phyloP scores from a whole-genome alignment of 2,797 vertebrate species.

The Garrulus glandarius region DNA sequence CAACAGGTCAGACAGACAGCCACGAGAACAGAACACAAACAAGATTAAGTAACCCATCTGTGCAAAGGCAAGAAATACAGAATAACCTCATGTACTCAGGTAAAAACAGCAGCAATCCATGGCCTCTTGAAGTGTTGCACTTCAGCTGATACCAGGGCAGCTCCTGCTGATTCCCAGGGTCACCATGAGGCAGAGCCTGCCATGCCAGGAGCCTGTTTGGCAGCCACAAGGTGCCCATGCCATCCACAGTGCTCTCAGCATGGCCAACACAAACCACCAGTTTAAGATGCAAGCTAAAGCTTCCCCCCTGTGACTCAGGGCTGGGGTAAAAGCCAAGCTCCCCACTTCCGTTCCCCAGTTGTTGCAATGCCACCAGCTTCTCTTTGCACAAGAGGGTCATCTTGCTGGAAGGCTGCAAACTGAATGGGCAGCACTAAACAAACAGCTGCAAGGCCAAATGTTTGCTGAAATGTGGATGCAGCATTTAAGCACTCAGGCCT shows the following conservation, averaged over 20 bases:
- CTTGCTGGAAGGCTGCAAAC: neutral
- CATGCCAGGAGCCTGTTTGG: neutral
- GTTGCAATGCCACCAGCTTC: neutral
- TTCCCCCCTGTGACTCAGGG: neutral
- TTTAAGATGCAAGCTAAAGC: neutral
- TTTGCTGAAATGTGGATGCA: neutral
- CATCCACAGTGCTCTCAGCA: neutral
- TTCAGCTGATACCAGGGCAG: neutral
- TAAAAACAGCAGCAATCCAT: neutral
- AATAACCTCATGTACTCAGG: neutral
- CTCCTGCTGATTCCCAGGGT: neutral
- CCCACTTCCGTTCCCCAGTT: neutral
- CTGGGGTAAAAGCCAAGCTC: neutral
- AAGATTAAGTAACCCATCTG: neutral
- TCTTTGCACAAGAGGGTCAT: neutral
- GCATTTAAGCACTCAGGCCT: neutral
- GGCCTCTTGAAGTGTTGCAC: neutral
- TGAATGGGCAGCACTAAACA: neutral
- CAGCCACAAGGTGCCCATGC: neutral
- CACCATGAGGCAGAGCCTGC: accelerated
- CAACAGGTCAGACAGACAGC: constrained; percentile 39
- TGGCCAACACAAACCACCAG: neutral
- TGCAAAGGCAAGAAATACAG: neutral
- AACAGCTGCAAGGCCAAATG: neutral
- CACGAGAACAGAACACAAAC: constrained; percentile 39